Base-by-base conservation (phyloP, 2,888 invertebrate genomes). In the Leptodirus hochenwartii region DNA sequence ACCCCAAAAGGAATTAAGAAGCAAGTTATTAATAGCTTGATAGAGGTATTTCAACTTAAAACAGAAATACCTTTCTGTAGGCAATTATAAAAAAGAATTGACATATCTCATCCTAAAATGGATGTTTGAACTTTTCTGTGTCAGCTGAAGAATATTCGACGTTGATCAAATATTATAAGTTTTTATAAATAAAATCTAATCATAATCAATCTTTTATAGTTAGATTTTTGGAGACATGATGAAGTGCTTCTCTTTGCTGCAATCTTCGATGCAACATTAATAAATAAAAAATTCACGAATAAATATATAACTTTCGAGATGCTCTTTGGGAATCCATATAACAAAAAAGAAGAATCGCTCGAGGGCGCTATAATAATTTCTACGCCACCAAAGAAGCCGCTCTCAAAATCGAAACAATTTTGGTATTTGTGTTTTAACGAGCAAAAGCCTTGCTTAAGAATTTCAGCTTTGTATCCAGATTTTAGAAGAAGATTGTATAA, bases 191-290 rank as follows among this genome's bases (percentile, higher is more conserved):
- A n/a, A n/a, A n/a, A n/a, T n/a, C n/a, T n/a, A n/a, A n/a, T n/a
- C n/a, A n/a, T n/a, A n/a, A n/a, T n/a, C n/a, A n/a, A n/a, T n/a
- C n/a, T n/a, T 30, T 34, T 31, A 2, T 44, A 76, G 75, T 61
- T 58, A 35, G 58, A 52, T 27, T 50, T 68, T 25, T 77, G 76
- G 57, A 49, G 53, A 2, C 54, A 56, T 13, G 72, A 77, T 41
- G 66, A 73, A 35, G 69, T 74, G 40, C 60, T 69, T 27, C 48
- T 80, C 15, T 68, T 67, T 37, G 70, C 67, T 4, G 59, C 69
- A 5, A 51, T 80, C 17, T 61, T 73, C 32, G 74, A 77, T 45
- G 66, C 69, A 1, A 69, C 67, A 2, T 70, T 74, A 66, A 62
- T 81, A 30, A 69, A 72, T 44, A 61, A 56, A 36, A 61, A 58